A percentile compares a stretch with the other conserved stretches of the same genome.
Conservation (phyloP, 2,888 invertebrate genomes). For the Saturnia japonica region DNA sequence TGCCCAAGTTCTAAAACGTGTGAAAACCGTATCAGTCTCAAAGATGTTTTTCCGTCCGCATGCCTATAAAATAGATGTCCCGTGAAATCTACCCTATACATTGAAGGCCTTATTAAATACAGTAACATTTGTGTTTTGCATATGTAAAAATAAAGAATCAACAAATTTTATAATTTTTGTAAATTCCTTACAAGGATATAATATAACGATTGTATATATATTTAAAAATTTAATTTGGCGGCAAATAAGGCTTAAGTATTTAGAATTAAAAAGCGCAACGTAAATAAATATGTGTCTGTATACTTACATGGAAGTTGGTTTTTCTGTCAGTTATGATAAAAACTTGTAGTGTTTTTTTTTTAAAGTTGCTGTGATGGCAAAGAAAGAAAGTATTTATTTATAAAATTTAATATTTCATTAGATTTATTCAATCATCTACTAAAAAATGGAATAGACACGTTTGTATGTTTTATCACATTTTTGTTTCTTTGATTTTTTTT, state of each 20-base stretch:
- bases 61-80: constrained; percentile 2
- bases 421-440: not conserved
- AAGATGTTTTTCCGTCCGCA: constrained; percentile 10
- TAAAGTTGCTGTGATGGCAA: not conserved
- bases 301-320: not conserved
- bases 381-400: not conserved
- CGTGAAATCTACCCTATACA: not conserved
- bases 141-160: not conserved
- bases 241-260: constrained; percentile 2
- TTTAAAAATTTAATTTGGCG: not conserved
- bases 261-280: not conserved
- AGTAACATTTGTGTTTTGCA: not conserved
- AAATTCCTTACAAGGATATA: not conserved
- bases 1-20: not conserved
- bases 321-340: not conserved
- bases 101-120: constrained; percentile 2
- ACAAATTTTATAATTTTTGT: not conserved
- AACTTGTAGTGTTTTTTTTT: not conserved
- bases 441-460: not conserved
- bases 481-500: no score
- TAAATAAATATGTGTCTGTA: not conserved
- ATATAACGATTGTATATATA: not conserved
- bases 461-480: not conserved
- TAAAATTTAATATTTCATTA: not conserved
- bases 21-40: not conserved